A percentile compares a stretch with the other conserved stretches of the same genome.
phyloP scores from a whole-genome alignment of 2,113 vertebrate genomes.

The Sinocyclocheilus anshuiensis region DNA sequence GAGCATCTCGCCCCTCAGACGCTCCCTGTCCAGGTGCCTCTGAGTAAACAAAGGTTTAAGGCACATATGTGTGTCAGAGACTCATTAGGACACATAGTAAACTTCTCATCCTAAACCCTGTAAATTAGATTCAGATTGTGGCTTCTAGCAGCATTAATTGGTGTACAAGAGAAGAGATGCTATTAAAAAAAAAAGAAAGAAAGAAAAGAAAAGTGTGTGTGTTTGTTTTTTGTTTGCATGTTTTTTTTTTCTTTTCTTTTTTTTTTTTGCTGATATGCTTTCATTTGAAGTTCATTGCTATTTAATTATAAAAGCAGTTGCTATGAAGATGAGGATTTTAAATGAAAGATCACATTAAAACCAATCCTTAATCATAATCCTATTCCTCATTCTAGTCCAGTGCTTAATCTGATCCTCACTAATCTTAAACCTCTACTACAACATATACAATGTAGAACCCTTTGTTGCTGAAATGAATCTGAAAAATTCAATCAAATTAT shows the following conservation, averaged over 20 bases:
- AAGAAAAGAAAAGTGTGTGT: no score
- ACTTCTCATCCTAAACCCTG: background rate
- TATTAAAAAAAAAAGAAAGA: no score
- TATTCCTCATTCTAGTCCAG: background rate
- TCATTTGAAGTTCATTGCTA: background rate
- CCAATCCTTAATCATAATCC: background rate
- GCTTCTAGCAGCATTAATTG: background rate
- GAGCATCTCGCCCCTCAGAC: background rate
- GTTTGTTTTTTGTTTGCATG: no score
- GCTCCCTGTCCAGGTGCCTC: slow-evolving; percentile 8
- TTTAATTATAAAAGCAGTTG: background rate
- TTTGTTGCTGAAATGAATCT: background rate
- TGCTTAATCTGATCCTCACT: background rate
- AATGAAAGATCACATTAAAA: slow-evolving; percentile 16
- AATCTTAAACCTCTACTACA: background rate
- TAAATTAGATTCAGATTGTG: background rate
- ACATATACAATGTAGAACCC: background rate
- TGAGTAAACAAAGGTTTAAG: slow-evolving; percentile 22
- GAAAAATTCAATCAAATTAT: background rate
- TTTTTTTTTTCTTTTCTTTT: no score
- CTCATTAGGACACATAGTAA: background rate
- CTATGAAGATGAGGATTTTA: background rate
- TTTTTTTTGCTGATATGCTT: no score
- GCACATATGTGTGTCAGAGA: background rate
- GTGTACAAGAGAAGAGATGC: background rate